Conservation (phyloP, 1,140 invertebrate species). For the Chrysomallon squamiferum region DNA sequence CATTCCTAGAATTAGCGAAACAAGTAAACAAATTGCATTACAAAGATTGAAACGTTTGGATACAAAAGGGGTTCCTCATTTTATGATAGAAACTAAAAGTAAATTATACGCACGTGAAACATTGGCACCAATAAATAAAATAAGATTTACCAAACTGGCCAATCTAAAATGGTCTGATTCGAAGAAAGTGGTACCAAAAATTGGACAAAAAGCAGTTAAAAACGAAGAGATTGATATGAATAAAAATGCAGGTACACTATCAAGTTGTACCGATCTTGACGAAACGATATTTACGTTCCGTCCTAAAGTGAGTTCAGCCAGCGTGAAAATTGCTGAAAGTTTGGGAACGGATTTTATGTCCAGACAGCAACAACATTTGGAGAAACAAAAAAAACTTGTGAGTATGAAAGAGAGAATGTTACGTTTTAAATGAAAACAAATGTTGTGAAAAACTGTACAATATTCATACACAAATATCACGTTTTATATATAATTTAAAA, state of each 20-base stretch:
- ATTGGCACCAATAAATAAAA: constrained; percentile 29
- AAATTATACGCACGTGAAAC: constrained; percentile 24
- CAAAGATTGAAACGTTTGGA: constrained; percentile 25
- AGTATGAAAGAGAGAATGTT: constrained; percentile 25
- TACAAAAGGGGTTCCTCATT: constrained; percentile 40
- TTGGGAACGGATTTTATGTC: constrained; percentile 58
- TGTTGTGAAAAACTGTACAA: no score
- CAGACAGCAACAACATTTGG: constrained; percentile 57
- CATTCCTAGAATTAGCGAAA: constrained; percentile 46
- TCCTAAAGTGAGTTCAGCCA: constrained; percentile 53
- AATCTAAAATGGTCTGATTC: background rate
- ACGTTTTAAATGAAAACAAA: no score
- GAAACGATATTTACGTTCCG: constrained; percentile 55
- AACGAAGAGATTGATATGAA: constrained; percentile 16
- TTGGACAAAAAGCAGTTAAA: background rate
- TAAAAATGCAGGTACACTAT: constrained; percentile 13
- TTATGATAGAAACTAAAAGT: constrained; percentile 43
- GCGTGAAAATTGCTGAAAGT: constrained; percentile 54
- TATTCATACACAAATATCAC: no score
- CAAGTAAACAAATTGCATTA: constrained; percentile 43
- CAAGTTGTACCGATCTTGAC: constrained; percentile 31
- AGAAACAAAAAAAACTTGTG: constrained; percentile 54
- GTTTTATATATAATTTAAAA: no score
- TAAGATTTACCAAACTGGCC: background rate
- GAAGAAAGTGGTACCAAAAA: background rate